A percentile compares a stretch with the other conserved stretches of the same genome.
phyloP scores from a whole-genome alignment of 1,140 invertebrate species.

The Drosophila parabipectinata region DNA sequence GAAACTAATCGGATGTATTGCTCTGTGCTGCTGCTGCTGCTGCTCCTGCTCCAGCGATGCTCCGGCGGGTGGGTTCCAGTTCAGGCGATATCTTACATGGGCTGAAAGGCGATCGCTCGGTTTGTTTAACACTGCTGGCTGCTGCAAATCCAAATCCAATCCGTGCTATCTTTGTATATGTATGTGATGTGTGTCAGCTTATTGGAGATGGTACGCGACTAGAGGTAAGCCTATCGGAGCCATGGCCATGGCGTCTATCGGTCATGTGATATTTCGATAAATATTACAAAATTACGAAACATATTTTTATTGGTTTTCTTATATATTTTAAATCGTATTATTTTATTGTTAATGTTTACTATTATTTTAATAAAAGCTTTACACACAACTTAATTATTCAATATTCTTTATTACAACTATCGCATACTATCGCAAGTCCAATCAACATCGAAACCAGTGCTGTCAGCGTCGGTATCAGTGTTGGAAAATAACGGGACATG shows the following conservation, averaged over 20 bases:
- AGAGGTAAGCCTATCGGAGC: not conserved
- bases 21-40: not conserved
- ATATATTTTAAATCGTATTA: no score
- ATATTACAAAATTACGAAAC: not conserved
- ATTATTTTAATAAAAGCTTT: no score
- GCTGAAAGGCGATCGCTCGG: conserved; percentile 21
- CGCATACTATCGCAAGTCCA: no score
- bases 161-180: conserved; percentile 8
- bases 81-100: conserved; percentile 13
- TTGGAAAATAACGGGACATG: no score
- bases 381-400: no score
- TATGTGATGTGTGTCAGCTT: conserved; percentile 27
- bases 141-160: conserved; percentile 5
- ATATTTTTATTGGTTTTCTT: not conserved
- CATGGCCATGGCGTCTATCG: not conserved
- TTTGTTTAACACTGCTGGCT: conserved; percentile 26
- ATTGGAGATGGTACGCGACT: conserved; percentile 17
- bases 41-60: conserved; percentile 6
- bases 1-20: not conserved
- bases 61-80: conserved; percentile 42
- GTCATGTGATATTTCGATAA: not conserved
- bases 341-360: no score
- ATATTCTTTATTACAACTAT: no score
- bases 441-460: not conserved
- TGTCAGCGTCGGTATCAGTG: no score